These are phyloP conservation scores for Mobula hypostoma DNA, from an alignment of 2,113 vertebrate genomes.

Conservation along the genomic window DNA sequence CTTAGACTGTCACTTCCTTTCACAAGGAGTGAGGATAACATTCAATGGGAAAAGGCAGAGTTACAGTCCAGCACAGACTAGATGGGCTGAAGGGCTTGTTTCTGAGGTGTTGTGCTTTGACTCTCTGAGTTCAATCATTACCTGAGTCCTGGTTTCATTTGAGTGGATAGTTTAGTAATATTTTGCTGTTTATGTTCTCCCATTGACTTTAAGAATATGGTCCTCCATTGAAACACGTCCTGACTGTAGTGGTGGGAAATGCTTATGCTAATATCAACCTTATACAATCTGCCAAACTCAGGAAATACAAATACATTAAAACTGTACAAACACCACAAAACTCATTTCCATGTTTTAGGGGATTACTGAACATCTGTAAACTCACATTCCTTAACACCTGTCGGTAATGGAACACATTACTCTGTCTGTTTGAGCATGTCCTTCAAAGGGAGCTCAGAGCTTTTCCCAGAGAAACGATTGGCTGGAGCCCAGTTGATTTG, in stretches of 20 bases:
- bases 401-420: background rate
- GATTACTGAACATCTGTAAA: background rate
- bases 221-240: too few relatives aligned
- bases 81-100: too few relatives aligned
- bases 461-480: background rate
- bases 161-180: background rate
- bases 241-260: background rate
- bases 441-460: background rate
- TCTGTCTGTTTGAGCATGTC: background rate
- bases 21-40: background rate
- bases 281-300: background rate
- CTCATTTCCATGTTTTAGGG: background rate
- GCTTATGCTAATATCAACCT: background rate
- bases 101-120: too few relatives aligned
- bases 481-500: background rate
- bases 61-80: too few relatives aligned
- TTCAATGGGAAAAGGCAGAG: too few relatives aligned
- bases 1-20: background rate
- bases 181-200: background rate
- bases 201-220: background rate
- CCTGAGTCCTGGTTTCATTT: background rate
- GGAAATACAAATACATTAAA: background rate
- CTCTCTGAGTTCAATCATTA: background rate
- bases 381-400: conserved; percentile 8
- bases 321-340: background rate